A percentile compares a stretch with the other conserved stretches of the same genome.
These are phyloP conservation scores for Ptyas mucosa DNA, from an alignment of 2,113 vertebrate species.

Conservation along the genomic window DNA sequence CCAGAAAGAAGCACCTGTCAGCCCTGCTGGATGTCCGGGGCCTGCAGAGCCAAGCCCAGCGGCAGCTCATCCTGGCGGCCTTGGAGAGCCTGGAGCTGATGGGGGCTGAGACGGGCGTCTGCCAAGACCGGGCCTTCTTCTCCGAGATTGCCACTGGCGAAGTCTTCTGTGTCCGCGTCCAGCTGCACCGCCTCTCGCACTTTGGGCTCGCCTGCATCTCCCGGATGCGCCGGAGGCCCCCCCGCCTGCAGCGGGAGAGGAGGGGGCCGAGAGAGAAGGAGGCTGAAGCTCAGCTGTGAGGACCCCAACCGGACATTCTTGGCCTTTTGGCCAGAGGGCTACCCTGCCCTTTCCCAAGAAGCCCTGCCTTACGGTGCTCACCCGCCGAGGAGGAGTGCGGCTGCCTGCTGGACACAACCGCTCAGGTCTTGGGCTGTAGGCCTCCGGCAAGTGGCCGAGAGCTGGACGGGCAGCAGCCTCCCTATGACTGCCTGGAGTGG, in stretches of 20 bases:
- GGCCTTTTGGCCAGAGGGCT: not conserved
- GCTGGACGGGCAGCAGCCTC: not conserved
- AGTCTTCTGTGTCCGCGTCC: constrained; percentile 77
- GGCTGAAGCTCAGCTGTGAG: not conserved
- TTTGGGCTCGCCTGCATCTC: constrained; percentile 70
- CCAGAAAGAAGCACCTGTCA: constrained; percentile 82
- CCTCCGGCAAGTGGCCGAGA: not conserved
- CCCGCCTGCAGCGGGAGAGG: not conserved
- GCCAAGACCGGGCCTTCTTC: constrained; percentile 77
- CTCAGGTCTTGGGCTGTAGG: not conserved
- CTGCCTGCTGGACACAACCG: not conserved
- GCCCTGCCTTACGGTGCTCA: not conserved
- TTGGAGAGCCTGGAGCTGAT: constrained; percentile 78
- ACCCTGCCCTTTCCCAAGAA: not conserved
- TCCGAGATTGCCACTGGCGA: constrained; percentile 76
- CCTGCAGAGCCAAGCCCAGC: constrained; percentile 67
- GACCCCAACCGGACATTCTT: accelerated
- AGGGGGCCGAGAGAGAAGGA: constrained; percentile 10
- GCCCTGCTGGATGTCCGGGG: constrained; percentile 84
- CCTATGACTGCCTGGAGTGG: not conserved
- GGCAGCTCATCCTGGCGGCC: constrained; percentile 84
- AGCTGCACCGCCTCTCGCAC: constrained; percentile 70
- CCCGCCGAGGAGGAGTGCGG: accelerated
- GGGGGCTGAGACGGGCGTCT: not conserved
- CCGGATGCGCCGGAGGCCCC: constrained; percentile 29